Percentiles rank a stretch among this genome's conserved stretches.
Evolutionary conservation across 2,113 vertebrate genomes (phyloP).

Genomic region (Anguilla rostrata): DNA sequence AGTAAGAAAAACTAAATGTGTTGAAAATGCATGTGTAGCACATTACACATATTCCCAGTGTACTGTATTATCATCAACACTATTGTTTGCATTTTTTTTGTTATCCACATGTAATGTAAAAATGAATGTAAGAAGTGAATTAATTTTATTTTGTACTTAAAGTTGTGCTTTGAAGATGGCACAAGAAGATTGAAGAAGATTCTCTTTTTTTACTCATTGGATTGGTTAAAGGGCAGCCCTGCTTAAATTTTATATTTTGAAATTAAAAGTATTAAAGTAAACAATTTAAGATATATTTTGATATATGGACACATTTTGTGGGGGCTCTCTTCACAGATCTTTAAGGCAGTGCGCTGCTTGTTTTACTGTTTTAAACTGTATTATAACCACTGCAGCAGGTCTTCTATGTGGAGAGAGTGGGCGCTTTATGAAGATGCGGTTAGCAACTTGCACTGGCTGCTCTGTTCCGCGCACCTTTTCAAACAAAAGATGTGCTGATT

Average conservation of each 20-base stretch:
- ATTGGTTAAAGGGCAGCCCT: too few species aligned
- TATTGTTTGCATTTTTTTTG: neutral
- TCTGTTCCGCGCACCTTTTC: too few species aligned
- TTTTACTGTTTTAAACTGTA: neutral
- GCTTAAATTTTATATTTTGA: too few species aligned
- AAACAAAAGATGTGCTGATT: too few species aligned
- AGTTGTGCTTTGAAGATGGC: too few species aligned
- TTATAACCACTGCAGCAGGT: neutral
- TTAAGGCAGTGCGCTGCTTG: neutral
- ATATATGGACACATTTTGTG: neutral
- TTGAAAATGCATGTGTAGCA: neutral
- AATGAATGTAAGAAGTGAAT: neutral
- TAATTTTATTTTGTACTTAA: neutral
- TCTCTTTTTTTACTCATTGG: too few species aligned
- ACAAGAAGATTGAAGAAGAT: too few species aligned
- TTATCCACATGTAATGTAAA: neutral
- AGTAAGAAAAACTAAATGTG: neutral
- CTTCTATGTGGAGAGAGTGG: too few species aligned
- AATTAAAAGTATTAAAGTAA: too few species aligned
- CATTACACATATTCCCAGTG: neutral
- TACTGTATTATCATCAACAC: neutral
- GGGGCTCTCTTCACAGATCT: neutral
- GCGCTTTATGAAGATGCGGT: too few species aligned
- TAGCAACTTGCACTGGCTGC: too few species aligned
- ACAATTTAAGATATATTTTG: neutral